Evolutionary conservation across 2,888 invertebrate species (phyloP), one percentile per base, ranked within the genome.

Genomic region (Heliconius aoede): DNA sequence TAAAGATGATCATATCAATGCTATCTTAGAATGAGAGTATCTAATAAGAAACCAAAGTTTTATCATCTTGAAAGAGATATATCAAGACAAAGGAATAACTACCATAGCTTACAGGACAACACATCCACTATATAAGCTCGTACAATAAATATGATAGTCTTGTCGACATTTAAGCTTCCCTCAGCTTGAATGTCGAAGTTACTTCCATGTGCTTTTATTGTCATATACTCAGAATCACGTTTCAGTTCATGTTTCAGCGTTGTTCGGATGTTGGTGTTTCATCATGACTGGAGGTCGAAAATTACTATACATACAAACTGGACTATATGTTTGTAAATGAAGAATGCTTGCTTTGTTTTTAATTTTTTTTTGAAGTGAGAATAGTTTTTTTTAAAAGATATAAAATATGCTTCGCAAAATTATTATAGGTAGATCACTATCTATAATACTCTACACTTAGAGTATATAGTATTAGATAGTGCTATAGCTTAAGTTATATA

Each of bases 171-270:
- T 30, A 1, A 55, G 15, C 24, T 1, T 55, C 55, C 7, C 3
- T 69, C n/a, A 55, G 30, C 55, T 69, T 24, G 30, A 69, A 69
- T 55, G 55, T 55, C 55, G 55, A 24, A 55, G 28, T n/a, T 15
- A 69, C 69, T 69, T 55, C 69, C 30, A 55, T 69, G 3, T 64
- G 24, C 36, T n/a, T 30, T n/a, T 55, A 69, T 30, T 69, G 69
- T 30, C 30, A 30, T 51, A 51, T 13, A 69, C 51, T 55, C 69
- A 69, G 55, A 55, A 69, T 30, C 24, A 36, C 32, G 51, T 55
- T 69, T 55, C 30, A 69, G 30, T 69, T 32, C 30, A 51, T 46
- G 26, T 68, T 68, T 26, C 68, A 69, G 0, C 28, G 28, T 69
- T 55, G 13, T 69, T 69, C 55, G n/a, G 8, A 55, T 69, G 55